A percentile compares a stretch with the other conserved stretches of the same genome.
These are phyloP conservation scores for Mus minutoides DNA, from an alignment of 2,797 vertebrate species.

Conservation along the genomic window DNA sequence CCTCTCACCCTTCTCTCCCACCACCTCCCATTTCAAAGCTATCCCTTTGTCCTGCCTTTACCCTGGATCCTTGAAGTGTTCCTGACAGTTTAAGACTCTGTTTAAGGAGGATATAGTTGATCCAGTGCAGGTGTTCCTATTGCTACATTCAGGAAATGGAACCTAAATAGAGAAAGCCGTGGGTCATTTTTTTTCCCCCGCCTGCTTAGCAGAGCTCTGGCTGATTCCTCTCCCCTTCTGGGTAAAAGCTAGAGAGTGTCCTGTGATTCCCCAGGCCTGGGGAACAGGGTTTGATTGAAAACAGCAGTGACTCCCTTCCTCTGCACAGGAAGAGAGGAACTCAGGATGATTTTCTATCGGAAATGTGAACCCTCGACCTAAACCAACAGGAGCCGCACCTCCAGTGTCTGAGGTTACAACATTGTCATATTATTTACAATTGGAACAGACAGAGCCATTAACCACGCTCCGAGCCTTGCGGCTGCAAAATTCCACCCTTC, in stretches of 20 bases:
- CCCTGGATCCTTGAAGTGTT: conserved; percentile 27
- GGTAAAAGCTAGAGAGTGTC: neutral
- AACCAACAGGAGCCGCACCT: conserved; percentile 10
- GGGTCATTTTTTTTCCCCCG: neutral
- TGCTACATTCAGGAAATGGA: conserved; percentile 55
- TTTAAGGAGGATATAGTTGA: conserved; percentile 63
- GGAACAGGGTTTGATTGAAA: neutral
- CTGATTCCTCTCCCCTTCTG: neutral
- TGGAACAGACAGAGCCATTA: neutral
- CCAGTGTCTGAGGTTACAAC: neutral
- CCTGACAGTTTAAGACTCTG: neutral
- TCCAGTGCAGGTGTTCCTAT: conserved; percentile 43
- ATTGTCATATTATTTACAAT: neutral
- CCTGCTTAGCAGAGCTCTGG: neutral
- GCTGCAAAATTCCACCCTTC: neutral
- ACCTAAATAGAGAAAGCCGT: neutral
- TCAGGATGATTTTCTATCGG: neutral
- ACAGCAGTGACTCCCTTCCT: neutral
- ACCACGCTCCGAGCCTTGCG: neutral
- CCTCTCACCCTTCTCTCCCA: fast-evolving
- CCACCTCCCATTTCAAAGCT: neutral
- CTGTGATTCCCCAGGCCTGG: neutral
- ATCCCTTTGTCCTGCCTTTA: conserved; percentile 16
- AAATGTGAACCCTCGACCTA: conserved; percentile 27
- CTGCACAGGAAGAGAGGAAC: conserved; percentile 26